phyloP scores from a whole-genome alignment of 2,797 vertebrate genomes.

The Pseudomugil tenellus region DNA sequence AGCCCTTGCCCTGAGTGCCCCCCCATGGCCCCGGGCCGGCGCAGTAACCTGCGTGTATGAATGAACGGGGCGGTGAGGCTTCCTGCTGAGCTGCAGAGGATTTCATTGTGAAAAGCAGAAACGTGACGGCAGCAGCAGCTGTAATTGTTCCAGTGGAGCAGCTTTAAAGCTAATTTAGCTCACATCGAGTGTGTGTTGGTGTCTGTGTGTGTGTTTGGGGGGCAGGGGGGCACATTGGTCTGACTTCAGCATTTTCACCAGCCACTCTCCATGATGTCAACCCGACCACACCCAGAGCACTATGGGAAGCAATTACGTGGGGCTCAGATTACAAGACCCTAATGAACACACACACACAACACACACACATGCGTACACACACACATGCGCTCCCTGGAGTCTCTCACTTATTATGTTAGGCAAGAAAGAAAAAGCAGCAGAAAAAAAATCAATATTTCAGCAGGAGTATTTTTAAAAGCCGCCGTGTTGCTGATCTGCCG shows the following conservation, averaged over 20 bases:
- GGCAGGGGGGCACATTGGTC: not conserved
- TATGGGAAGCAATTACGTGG: constrained; percentile 71
- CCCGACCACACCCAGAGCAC: constrained; percentile 72
- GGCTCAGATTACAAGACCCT: constrained; percentile 69
- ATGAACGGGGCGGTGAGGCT: not conserved
- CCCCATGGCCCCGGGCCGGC: not conserved
- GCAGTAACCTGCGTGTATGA: not conserved
- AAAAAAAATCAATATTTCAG: constrained; percentile 81
- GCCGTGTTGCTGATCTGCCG: constrained; percentile 51
- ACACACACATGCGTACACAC: constrained; percentile 19
- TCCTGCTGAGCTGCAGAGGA: not conserved
- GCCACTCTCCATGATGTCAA: constrained; percentile 70
- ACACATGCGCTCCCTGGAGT: constrained; percentile 61
- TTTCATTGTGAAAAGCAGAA: constrained; percentile 3
- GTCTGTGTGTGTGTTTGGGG: not conserved
- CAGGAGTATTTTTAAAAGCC: constrained; percentile 80
- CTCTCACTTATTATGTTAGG: constrained; percentile 82
- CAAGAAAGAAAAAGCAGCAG: constrained; percentile 74
- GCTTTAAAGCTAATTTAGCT: constrained; percentile 40
- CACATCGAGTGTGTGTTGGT: not conserved
- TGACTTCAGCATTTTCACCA: constrained; percentile 61
- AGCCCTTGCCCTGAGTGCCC: too few relatives aligned
- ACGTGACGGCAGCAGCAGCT: not conserved
- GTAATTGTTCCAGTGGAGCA: constrained; percentile 32
- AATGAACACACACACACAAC: constrained; percentile 42